Conservation (phyloP, 2,113 vertebrate genomes). For the Platichthys flesus region DNA sequence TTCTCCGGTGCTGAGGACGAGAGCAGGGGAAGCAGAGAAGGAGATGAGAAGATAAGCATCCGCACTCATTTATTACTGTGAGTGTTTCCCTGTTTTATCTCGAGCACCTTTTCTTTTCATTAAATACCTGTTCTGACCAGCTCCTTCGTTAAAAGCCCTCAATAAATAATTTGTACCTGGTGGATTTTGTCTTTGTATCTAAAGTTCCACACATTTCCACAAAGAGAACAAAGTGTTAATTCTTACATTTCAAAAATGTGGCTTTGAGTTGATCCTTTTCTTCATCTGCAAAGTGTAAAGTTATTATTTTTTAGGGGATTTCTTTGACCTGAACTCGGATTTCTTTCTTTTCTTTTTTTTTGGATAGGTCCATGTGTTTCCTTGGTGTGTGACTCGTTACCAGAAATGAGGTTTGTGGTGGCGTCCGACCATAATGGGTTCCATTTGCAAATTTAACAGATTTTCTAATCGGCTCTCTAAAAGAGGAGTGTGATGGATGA, state of each 20-base stretch:
- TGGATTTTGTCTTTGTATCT: too few species aligned
- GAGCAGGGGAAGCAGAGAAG: not conserved
- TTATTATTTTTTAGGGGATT: not conserved
- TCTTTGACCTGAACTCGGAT: not conserved
- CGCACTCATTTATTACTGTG: not conserved
- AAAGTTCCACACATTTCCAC: too few species aligned
- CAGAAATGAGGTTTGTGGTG: conserved; percentile 42
- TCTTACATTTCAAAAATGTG: not conserved
- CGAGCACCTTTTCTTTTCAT: not conserved
- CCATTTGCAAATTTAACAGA: conserved; percentile 56
- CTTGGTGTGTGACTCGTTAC: conserved; percentile 51
- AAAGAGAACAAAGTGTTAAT: not conserved
- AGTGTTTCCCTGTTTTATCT: conserved; percentile 4
- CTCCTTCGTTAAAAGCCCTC: not conserved
- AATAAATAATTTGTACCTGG: not conserved
- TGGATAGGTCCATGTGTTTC: conserved; percentile 47
- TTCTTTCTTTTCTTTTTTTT: not conserved
- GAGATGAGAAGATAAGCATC: not conserved
- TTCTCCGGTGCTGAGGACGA: not conserved
- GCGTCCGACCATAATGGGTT: conserved; percentile 39
- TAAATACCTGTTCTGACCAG: not conserved
- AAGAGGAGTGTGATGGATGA: conserved; percentile 11
- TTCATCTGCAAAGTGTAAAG: not conserved
- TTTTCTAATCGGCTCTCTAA: conserved; percentile 30
- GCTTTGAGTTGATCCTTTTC: too few species aligned